A percentile compares a stretch with the other conserved stretches of the same genome.
These are phyloP conservation scores for Melangyna quadrimaculata DNA, from an alignment of 2,888 invertebrate genomes.

Conservation along the genomic window DNA sequence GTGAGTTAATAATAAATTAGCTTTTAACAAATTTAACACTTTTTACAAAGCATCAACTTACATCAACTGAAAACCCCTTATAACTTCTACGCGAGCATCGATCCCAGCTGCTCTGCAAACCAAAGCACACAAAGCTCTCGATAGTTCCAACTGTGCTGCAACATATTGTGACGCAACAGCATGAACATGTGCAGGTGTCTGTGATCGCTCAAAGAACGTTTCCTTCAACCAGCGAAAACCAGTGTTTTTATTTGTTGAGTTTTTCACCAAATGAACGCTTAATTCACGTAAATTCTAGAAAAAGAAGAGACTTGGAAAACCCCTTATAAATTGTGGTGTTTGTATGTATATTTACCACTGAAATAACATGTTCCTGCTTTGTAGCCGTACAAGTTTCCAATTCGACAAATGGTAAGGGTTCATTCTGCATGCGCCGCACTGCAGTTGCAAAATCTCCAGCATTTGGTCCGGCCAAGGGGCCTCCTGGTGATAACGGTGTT, in stretches of 20 bases:
- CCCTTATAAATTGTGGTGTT: background rate
- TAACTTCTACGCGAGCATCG: slow-evolving; percentile 86
- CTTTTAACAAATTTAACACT: background rate
- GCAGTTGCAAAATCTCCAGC: slow-evolving; percentile 80
- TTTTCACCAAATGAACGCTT: slow-evolving; percentile 90
- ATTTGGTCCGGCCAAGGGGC: slow-evolving; percentile 82
- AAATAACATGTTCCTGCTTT: slow-evolving; percentile 93
- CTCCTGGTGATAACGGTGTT: slow-evolving; percentile 91
- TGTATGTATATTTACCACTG: slow-evolving; percentile 85
- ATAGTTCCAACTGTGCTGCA: slow-evolving; percentile 90
- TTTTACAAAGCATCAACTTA: slow-evolving; percentile 79
- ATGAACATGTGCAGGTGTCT: slow-evolving; percentile 88
- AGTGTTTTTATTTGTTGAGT: slow-evolving; percentile 82
- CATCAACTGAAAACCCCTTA: slow-evolving; percentile 91
- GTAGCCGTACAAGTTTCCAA: slow-evolving; percentile 93
- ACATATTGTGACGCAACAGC: slow-evolving; percentile 91
- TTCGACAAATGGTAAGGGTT: slow-evolving; percentile 90
- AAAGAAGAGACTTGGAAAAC: background rate
- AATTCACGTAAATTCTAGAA: slow-evolving; percentile 90
- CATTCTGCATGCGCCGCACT: slow-evolving; percentile 81
- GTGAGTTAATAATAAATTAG: slow-evolving; percentile 69
- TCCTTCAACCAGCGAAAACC: slow-evolving; percentile 81
- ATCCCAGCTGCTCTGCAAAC: slow-evolving; percentile 86
- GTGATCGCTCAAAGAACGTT: slow-evolving; percentile 81
- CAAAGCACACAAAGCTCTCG: slow-evolving; percentile 89